Evolutionary conservation across 1,140 invertebrate genomes (phyloP).

Genomic region (Branchinecta lindahli): DNA sequence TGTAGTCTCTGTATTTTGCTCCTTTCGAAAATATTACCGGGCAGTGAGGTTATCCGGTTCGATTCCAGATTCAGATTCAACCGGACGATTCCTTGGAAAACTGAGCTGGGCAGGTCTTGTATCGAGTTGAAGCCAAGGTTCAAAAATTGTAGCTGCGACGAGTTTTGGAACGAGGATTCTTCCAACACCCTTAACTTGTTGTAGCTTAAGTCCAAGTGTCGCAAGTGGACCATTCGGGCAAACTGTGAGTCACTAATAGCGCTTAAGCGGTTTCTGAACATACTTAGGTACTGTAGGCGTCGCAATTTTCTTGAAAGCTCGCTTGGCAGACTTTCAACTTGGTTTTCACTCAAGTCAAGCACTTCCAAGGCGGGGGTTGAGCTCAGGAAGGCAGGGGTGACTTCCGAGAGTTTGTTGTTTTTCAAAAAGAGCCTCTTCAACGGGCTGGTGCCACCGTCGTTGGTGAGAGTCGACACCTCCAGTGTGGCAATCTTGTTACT

Average conservation of each 20-base stretch:
- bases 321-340: slow-evolving; percentile 37
- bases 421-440: slow-evolving; percentile 23
- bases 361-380: slow-evolving; percentile 45
- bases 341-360: slow-evolving; percentile 56
- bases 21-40: slow-evolving; percentile 67
- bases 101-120: slow-evolving; percentile 53
- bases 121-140: slow-evolving; percentile 59
- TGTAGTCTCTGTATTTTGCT: slow-evolving; percentile 58
- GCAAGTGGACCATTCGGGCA: slow-evolving; percentile 21
- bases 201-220: slow-evolving; percentile 48
- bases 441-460: slow-evolving; percentile 19
- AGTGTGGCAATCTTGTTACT: slow-evolving; percentile 26
- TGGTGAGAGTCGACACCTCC: slow-evolving; percentile 10
- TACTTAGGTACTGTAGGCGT: slow-evolving; percentile 41
- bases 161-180: slow-evolving; percentile 75
- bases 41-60: slow-evolving; percentile 54
- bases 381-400: slow-evolving; percentile 61
- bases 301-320: slow-evolving; percentile 35
- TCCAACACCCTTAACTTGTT: slow-evolving; percentile 60
- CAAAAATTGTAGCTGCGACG: slow-evolving; percentile 62
- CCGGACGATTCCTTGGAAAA: slow-evolving; percentile 62
- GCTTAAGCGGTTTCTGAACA: slow-evolving; percentile 21
- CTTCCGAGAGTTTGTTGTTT: slow-evolving; percentile 48
- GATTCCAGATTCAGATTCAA: slow-evolving; percentile 57
- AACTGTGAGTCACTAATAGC: slow-evolving; percentile 22